A percentile compares a stretch with the other conserved stretches of the same genome.
phyloP scores from a whole-genome alignment of 1,140 invertebrate genomes.

The Eurosta solidaginis region DNA sequence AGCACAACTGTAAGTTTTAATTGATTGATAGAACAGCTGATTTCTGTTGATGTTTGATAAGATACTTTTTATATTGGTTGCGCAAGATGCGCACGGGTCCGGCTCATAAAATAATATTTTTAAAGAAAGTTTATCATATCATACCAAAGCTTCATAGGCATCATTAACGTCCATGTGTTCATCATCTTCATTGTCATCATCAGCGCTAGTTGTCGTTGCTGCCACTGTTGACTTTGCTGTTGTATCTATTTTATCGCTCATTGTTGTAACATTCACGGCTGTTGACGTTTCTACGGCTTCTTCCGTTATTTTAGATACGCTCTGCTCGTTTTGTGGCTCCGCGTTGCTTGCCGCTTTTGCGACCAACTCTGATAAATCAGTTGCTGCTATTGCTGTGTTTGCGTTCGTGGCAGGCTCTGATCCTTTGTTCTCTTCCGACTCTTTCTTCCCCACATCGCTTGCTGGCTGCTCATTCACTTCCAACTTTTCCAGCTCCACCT shows the following conservation, averaged over 20 bases:
- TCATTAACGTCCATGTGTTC: constrained; percentile 40
- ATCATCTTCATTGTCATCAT: constrained; percentile 12
- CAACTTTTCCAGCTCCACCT: not conserved
- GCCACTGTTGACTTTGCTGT: constrained; percentile 7
- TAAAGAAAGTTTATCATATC: constrained; percentile 43
- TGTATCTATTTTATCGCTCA: not conserved
- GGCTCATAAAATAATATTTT: no score
- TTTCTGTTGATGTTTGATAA: no score
- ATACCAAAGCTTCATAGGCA: constrained; percentile 41
- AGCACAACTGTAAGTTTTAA: no score
- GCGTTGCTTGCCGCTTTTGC: not conserved
- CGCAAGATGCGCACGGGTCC: no score
- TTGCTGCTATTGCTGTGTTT: not conserved
- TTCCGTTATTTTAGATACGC: not conserved
- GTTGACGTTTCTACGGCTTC: not conserved
- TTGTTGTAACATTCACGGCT: not conserved
- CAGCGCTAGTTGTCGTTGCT: not conserved
- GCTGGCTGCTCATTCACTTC: constrained; percentile 12
- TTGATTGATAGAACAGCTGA: no score
- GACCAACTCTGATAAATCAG: not conserved
- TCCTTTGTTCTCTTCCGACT: constrained; percentile 8
- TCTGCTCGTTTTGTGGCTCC: constrained; percentile 26
- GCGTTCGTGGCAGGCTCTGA: not conserved
- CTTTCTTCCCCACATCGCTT: constrained; percentile 21
- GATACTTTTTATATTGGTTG: no score